Base-by-base conservation (phyloP, 2,113 vertebrate species). In the Regulus satrapa region DNA sequence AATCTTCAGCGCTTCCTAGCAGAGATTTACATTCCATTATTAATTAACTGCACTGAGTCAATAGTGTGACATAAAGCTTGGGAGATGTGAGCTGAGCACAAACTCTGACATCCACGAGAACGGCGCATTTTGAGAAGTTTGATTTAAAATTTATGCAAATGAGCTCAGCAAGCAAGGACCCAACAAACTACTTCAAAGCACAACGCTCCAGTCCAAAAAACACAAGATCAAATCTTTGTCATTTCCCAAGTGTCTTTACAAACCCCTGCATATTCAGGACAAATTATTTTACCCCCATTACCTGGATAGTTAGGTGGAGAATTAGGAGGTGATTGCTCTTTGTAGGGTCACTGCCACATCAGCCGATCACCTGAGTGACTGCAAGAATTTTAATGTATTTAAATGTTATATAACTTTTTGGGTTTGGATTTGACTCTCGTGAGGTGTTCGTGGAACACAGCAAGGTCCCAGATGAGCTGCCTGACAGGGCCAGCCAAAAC, bases 31-130 rank as follows among this genome's bases (percentile, higher is more conserved):
- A 85, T 94, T 51, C 59, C 93, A 76, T 93, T 93, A 96, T 93
- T 94, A 95, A 96, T 91, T 93, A 96, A 96, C 67, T 48, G 66
- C 28, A 74, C 68, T 55, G 85, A 93, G 90, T 96, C 93, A 92
- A 84, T 55, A 77, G 59, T 12, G 40, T 63, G 94, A 93, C 92
- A 94, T 6, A 67, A 93, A 92, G 85, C 93, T 90, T 9, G 10
- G 94, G 88, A 95, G 79, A 83, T 84, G 14, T 2, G 61, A 86
- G 90, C 16, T 38, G 49, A 96, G 78, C 76, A 48, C 85, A 74
- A 74, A 71, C 67, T 32, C 28, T 31, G 78, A 82, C 92, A 74
- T 74, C 24, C 72, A 12, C 7, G 11, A 40, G 84, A 72, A 46
- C 6, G 26, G 20, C 1, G 2, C 14, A 3, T 72, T 94, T 79